Evolutionary conservation across 2,797 vertebrate genomes (phyloP).

Genomic region (Paguma larvata): DNA sequence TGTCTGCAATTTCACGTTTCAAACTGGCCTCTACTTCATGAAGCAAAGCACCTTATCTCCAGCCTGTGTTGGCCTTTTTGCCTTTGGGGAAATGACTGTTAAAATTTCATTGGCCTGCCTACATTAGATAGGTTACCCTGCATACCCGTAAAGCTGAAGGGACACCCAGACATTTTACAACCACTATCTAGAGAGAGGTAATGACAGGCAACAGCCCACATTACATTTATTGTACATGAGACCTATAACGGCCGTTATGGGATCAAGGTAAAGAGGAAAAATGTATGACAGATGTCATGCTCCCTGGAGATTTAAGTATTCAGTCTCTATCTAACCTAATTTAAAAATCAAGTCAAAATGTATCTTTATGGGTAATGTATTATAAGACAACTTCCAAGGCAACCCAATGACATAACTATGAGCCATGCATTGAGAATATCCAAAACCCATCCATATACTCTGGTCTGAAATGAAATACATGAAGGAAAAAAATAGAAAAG

Average conservation of each 20-base stretch:
- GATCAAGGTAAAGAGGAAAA: constrained; percentile 82
- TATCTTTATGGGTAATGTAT: constrained; percentile 70
- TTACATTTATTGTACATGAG: constrained; percentile 78
- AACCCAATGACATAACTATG: constrained; percentile 61
- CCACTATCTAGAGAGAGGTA: constrained; percentile 79
- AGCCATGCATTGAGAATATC: not conserved
- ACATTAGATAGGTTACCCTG: constrained; percentile 84
- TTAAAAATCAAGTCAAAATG: constrained; percentile 81
- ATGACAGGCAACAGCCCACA: constrained; percentile 68
- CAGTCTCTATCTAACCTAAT: constrained; percentile 80
- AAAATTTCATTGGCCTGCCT: constrained; percentile 85
- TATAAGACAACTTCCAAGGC: constrained; percentile 75
- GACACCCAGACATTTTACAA: constrained; percentile 85
- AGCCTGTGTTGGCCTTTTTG: constrained; percentile 72
- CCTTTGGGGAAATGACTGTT: constrained; percentile 80
- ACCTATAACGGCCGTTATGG: constrained; percentile 77
- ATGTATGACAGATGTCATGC: constrained; percentile 76
- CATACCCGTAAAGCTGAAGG: constrained; percentile 81
- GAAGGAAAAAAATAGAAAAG: not conserved
- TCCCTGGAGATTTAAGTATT: constrained; percentile 82
- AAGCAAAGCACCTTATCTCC: constrained; percentile 71
- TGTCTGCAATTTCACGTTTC: constrained; percentile 69
- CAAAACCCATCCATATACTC: not conserved
- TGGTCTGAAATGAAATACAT: constrained; percentile 17
- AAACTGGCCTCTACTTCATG: constrained; percentile 67